phyloP scores from a whole-genome alignment of 2,797 vertebrate genomes.

The Arrhamphus sclerolepis region DNA sequence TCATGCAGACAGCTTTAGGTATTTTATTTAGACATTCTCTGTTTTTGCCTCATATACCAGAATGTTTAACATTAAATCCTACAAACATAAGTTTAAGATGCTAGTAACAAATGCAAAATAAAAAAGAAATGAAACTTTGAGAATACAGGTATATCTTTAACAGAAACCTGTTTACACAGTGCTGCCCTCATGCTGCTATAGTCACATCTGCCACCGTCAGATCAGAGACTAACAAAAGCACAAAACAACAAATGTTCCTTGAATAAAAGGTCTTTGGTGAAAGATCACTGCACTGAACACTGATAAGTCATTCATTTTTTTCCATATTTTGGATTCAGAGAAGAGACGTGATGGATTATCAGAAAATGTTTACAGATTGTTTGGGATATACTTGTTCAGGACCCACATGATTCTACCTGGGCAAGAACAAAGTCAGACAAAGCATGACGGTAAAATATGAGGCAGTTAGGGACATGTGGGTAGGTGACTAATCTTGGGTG shows the following conservation, averaged over 20 bases:
- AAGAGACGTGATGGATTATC: conserved; percentile 61
- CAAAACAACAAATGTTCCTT: conserved; percentile 71
- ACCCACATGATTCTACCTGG: conserved; percentile 62
- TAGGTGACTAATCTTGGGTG: conserved; percentile 70
- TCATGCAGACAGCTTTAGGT: conserved; percentile 14
- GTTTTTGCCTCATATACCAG: conserved; percentile 11
- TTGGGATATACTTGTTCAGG: conserved; percentile 68
- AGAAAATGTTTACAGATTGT: conserved; percentile 66
- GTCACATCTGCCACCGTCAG: conserved; percentile 62
- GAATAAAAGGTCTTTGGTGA: conserved; percentile 72
- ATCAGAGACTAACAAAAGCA: conserved; percentile 65
- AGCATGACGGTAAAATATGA: conserved; percentile 64
- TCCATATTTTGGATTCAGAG: conserved; percentile 60
- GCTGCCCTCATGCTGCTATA: conserved; percentile 62
- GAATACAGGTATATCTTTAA: conserved; percentile 56
- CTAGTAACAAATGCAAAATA: conserved; percentile 45
- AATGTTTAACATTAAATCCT: conserved; percentile 42
- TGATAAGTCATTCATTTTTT: conserved; percentile 71
- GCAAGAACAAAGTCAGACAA: conserved; percentile 76
- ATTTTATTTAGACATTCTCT: conserved; percentile 19
- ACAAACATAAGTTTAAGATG: conserved; percentile 21
- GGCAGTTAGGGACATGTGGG: conserved; percentile 64
- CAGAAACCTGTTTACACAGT: conserved; percentile 57
- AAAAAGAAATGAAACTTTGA: conserved; percentile 53
- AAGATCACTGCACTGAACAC: conserved; percentile 67